Base-by-base conservation (phyloP, 35 echinoderm and acorn worm genomes). In the Amphiura filiformis region DNA sequence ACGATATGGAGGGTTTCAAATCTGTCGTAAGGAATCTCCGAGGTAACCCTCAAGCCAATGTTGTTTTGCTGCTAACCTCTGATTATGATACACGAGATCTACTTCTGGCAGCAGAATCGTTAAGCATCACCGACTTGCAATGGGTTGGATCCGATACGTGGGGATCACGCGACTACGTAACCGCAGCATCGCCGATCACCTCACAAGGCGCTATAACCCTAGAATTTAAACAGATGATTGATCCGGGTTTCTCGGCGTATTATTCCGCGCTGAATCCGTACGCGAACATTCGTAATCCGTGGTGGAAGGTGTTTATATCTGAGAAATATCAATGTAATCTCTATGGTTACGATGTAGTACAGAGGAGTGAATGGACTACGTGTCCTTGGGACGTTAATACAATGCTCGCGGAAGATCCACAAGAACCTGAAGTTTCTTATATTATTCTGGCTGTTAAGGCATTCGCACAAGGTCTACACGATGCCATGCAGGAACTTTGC, bases 61-160 rank as follows among this genome's bases (percentile, higher is more conserved):
- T 92, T 1, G 96, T 89, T 13, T 17, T 98, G 15, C 84, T 98
- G 1, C 39, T 98, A 65, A 98, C 96, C 17, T 94, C 92, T 35
- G 92, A 89, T 49, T 47, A 89, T 20, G 81, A 98, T 34, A 88
- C 96, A 9, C 86, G 83, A 49, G 47, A 78, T 35, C 32, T 98
- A 28, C 76, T 98, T 5, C 78, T 90, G 3, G 92, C 96, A 38
- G 92, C 92, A 35, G 92, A 98, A 40, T 40, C 3, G 20, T 84
- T 82, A 22, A 76, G 38, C 31, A 87, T 92, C n/a, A 89, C 31
- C 13, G 84, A 94, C 42, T 82, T 98, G 15, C 96, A 94, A 70
- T 98, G 96, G 96, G 56, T 98, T 31, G 96, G 96, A 35, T 83
- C 86, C 1, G 92, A 98, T 34, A 90, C 96, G 0, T 98, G 96